A percentile compares a stretch with the other conserved stretches of the same genome.
Conservation (phyloP, 2,113 vertebrate genomes). For the Hystrix cristata region DNA sequence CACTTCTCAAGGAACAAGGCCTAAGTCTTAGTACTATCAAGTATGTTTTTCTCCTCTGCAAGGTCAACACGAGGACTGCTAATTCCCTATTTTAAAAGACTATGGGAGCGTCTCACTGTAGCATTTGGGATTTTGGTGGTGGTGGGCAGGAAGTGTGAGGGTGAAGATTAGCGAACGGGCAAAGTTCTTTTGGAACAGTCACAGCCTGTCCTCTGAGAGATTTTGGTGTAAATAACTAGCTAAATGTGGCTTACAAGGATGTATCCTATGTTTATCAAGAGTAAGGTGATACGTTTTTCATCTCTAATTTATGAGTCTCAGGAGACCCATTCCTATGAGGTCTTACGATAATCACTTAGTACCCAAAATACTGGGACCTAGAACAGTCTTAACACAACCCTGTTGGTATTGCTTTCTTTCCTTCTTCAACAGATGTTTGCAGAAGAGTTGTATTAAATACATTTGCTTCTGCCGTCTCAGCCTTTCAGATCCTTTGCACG, state of each 20-base stretch:
- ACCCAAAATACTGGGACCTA: background rate
- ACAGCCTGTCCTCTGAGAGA: background rate
- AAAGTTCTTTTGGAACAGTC: background rate
- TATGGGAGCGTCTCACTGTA: background rate
- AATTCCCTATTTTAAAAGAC: constrained; percentile 36
- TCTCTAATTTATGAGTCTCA: constrained; percentile 59
- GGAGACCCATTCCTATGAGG: constrained; percentile 10
- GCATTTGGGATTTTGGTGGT: background rate
- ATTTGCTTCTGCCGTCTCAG: constrained; percentile 65
- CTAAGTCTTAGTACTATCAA: background rate
- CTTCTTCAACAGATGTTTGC: constrained; percentile 56
- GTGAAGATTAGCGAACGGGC: background rate
- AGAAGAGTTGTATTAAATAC: constrained; percentile 18
- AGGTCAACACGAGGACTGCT: background rate
- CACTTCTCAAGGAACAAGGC: background rate
- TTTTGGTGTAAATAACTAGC: background rate
- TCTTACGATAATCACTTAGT: constrained; percentile 48
- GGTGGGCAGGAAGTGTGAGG: background rate
- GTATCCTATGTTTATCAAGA: constrained; percentile 38
- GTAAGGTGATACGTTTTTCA: constrained; percentile 28
- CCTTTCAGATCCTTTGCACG: background rate
- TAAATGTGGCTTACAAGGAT: background rate
- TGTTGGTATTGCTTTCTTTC: constrained; percentile 27
- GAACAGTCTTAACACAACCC: background rate
- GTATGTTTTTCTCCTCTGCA: background rate